phyloP scores from a whole-genome alignment of 2,888 invertebrate genomes.

The Smittia sp. region DNA sequence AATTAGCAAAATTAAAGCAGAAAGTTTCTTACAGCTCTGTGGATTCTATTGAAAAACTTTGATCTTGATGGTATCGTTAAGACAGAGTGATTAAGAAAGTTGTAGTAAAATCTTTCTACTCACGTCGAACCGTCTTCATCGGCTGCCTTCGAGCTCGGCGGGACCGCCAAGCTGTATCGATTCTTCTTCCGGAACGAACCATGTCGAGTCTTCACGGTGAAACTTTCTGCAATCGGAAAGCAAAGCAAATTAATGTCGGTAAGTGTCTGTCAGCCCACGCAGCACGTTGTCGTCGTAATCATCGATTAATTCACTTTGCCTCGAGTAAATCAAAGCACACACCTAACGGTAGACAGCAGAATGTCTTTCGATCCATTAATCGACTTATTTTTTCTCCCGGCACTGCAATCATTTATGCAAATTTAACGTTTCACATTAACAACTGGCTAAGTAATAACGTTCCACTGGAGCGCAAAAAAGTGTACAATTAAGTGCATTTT shows the following conservation, averaged over 20 bases:
- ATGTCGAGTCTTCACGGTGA: background rate
- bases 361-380: background rate
- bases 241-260: background rate
- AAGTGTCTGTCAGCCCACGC: background rate
- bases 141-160: background rate
- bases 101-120: conserved; percentile 11
- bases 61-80: no score
- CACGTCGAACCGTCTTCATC: conserved; percentile 33
- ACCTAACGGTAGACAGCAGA: conserved; percentile 38
- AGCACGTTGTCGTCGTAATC: background rate
- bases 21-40: no score
- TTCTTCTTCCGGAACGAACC: conserved; percentile 28
- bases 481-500: background rate
- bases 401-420: conserved; percentile 30
- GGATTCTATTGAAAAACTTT: no score
- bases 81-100: no score
- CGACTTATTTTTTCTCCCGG: background rate
- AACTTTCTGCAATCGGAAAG: conserved; percentile 23
- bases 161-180: conserved; percentile 23
- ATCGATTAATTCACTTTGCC: background rate
- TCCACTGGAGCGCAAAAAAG: no score
- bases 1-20: no score
- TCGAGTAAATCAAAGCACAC: conserved; percentile 8
- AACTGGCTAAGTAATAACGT: no score
- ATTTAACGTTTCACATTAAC: conserved; percentile 2